Percentiles rank a stretch among this genome's conserved stretches.
Evolutionary conservation across 2,888 invertebrate genomes (phyloP).

Genomic region (Clepsis dumicolana): DNA sequence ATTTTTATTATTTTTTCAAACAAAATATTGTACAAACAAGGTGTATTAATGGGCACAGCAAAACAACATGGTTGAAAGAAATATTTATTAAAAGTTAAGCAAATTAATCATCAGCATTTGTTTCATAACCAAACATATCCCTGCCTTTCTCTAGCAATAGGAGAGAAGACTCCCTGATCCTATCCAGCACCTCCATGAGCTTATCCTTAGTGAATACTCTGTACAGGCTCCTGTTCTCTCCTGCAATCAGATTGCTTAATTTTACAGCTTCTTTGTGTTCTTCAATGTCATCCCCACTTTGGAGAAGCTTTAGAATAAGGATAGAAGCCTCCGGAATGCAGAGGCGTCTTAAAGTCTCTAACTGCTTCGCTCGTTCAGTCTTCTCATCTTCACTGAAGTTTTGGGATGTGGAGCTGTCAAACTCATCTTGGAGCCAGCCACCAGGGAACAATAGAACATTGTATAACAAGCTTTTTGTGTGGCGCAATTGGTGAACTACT

Average conservation of each 20-base stretch:
- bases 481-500: constrained; percentile 90
- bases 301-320: constrained; percentile 92
- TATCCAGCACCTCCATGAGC: constrained; percentile 90
- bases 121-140: constrained; percentile 93
- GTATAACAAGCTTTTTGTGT: constrained; percentile 92
- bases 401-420: constrained; percentile 78
- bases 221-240: constrained; percentile 92
- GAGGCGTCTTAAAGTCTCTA: constrained; percentile 91
- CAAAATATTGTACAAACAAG: constrained; percentile 5
- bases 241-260: constrained; percentile 92
- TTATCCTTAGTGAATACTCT: constrained; percentile 93
- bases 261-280: constrained; percentile 89
- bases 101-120: constrained; percentile 62
- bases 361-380: constrained; percentile 88
- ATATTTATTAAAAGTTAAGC: constrained; percentile 61
- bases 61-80: constrained; percentile 60
- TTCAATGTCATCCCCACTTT: constrained; percentile 90
- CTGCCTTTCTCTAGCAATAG: constrained; percentile 90
- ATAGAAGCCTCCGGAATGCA: constrained; percentile 94
- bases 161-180: constrained; percentile 92
- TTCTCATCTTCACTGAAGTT: constrained; percentile 78
- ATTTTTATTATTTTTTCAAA: constrained; percentile 3
- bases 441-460: constrained; percentile 96
- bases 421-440: constrained; percentile 94
- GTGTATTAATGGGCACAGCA: too few species aligned